A percentile compares a stretch with the other conserved stretches of the same genome.
These are phyloP conservation scores for Cataglyphis cursor DNA, from an alignment of 2,888 invertebrate species.

Conservation along the genomic window DNA sequence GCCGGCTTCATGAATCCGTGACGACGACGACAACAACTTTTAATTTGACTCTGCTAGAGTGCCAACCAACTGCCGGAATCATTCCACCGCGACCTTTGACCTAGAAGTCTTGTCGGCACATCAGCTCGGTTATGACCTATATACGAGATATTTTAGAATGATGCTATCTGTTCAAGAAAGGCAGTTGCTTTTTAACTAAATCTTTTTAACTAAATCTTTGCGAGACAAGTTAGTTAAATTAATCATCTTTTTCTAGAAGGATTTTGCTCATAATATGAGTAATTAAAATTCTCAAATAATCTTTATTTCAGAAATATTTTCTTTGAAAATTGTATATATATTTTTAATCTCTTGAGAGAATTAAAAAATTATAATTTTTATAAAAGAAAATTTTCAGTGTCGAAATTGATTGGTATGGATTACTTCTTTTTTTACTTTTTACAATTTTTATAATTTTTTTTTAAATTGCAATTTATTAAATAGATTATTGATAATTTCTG, in stretches of 20 bases:
- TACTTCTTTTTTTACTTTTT: not conserved
- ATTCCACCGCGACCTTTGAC: slow-evolving; percentile 25
- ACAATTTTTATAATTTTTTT: not conserved
- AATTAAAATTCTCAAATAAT: not conserved
- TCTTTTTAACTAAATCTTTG: not conserved
- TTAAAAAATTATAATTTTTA: slow-evolving; percentile 8
- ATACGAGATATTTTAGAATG: not conserved
- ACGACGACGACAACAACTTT: slow-evolving; percentile 41
- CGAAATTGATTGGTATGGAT: not conserved
- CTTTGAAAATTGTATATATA: not conserved
- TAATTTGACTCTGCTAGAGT: slow-evolving; percentile 36
- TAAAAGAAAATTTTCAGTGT: not conserved
- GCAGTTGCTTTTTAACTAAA: not conserved
- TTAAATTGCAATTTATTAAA: not conserved
- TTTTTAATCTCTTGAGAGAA: not conserved
- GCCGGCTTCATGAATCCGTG: slow-evolving; percentile 38
- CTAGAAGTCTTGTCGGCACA: slow-evolving; percentile 18
- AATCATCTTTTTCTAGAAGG: not conserved
- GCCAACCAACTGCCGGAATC: slow-evolving; percentile 18
- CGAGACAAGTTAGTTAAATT: not conserved
- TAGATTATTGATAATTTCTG: not conserved
- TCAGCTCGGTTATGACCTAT: slow-evolving; percentile 5
- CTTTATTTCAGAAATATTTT: not conserved
- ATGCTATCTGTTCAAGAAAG: not conserved
- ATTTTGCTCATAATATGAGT: not conserved